phyloP scores from a whole-genome alignment of 2,888 invertebrate genomes.

The Stratiomys singularior region DNA sequence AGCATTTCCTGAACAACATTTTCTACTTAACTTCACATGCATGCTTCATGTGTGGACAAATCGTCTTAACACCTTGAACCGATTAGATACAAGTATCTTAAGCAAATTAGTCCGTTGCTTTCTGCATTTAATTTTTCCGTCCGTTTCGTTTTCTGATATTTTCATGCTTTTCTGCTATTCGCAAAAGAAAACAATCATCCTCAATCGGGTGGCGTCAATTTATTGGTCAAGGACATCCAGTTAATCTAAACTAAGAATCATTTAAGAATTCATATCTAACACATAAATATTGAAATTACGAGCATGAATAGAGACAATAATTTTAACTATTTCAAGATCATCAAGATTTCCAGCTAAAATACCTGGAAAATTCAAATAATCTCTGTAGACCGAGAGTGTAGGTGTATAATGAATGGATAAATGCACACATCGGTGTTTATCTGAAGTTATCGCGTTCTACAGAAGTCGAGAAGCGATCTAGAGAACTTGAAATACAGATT shows the following conservation, averaged over 20 bases:
- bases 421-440: no score
- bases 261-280: neutral
- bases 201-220: neutral
- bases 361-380: neutral
- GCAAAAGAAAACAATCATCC: neutral
- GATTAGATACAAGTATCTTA: no score
- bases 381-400: neutral
- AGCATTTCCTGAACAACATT: conserved; percentile 3
- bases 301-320: neutral
- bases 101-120: no score
- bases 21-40: neutral
- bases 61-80: neutral
- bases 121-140: no score
- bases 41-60: neutral
- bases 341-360: neutral
- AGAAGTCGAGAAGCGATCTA: no score
- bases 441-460: no score
- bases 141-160: neutral
- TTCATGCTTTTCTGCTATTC: neutral
- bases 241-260: neutral
- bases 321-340: conserved; percentile 11
- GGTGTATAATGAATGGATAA: neutral
- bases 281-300: no score
- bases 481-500: no score
- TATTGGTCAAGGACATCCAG: conserved; percentile 19